Conservation (phyloP, 2,888 invertebrate genomes). For the Hirtodrosophila cameraria region DNA sequence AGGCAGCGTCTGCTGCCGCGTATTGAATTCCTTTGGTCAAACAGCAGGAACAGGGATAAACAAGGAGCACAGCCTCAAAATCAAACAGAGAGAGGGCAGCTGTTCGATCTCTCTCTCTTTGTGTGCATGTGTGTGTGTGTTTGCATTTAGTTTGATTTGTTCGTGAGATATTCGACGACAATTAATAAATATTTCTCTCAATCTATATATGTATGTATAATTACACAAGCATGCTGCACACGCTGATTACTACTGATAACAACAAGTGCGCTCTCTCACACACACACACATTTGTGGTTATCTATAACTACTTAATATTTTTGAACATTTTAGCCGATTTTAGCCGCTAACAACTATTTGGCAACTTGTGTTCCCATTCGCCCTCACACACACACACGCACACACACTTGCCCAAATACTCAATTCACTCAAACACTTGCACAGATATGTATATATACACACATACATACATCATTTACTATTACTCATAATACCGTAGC, state of each 20-base stretch:
- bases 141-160: slow-evolving; percentile 14
- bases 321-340: slow-evolving; percentile 20
- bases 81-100: slow-evolving; percentile 30
- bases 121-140: slow-evolving; percentile 10
- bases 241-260: slow-evolving; percentile 43
- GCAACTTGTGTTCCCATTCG: slow-evolving; percentile 23
- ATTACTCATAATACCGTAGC: slow-evolving; percentile 48
- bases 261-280: slow-evolving; percentile 45
- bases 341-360: slow-evolving; percentile 34
- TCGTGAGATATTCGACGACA: slow-evolving; percentile 29
- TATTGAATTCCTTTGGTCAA: slow-evolving; percentile 44
- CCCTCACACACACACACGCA: slow-evolving; percentile 2
- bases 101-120: slow-evolving; percentile 15
- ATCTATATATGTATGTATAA: slow-evolving; percentile 5
- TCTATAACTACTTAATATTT: slow-evolving; percentile 28
- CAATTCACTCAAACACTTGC: slow-evolving; percentile 3
- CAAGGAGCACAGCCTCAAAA: slow-evolving; percentile 33
- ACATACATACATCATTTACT: not conserved
- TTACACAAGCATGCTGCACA: slow-evolving; percentile 23
- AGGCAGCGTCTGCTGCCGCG: slow-evolving; percentile 14
- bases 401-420: not conserved
- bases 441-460: not conserved
- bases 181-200: slow-evolving; percentile 11
- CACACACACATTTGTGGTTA: slow-evolving; percentile 26
- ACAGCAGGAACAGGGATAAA: slow-evolving; percentile 48